Percentiles rank a stretch among this genome's conserved stretches.
Conservation (phyloP, 1,140 invertebrate genomes). For the Oreohelix idahoensis region DNA sequence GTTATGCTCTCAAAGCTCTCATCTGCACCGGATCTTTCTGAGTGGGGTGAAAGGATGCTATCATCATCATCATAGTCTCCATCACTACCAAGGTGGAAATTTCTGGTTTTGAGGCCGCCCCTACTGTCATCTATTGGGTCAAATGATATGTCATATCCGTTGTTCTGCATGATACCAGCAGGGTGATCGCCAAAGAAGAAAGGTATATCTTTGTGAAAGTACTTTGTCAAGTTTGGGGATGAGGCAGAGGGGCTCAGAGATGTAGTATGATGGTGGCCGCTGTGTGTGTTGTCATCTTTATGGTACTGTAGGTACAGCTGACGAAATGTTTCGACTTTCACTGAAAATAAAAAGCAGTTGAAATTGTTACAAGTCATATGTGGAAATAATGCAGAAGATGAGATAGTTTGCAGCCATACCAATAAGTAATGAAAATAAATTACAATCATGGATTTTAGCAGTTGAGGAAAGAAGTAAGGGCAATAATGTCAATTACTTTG, state of each 20-base stretch:
- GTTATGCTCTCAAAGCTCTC: not conserved
- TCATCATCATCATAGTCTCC: not conserved
- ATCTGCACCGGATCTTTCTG: not conserved
- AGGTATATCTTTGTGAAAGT: not conserved
- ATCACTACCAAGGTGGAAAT: slow-evolving; percentile 21
- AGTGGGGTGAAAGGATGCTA: not conserved
- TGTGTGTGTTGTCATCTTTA: not conserved
- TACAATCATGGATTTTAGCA: too few relatives aligned
- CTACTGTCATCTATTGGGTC: not conserved
- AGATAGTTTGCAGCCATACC: too few relatives aligned
- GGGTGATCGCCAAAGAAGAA: not conserved
- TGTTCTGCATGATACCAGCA: not conserved
- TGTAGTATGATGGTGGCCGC: not conserved
- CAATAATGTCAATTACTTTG: too few relatives aligned
- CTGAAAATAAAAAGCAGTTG: slow-evolving; percentile 17
- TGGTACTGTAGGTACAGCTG: slow-evolving; percentile 1
- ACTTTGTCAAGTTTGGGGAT: slow-evolving; percentile 12
- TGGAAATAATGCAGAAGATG: too few relatives aligned
- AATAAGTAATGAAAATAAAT: too few relatives aligned
- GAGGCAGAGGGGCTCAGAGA: slow-evolving; percentile 19
- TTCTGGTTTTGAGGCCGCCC: not conserved
- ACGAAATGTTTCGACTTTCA: slow-evolving; percentile 1
- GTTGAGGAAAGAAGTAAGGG: too few relatives aligned
- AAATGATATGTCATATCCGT: not conserved
- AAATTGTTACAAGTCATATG: too few relatives aligned